phyloP scores from a whole-genome alignment of 2,888 invertebrate species.

The Drosophila trichaetosa region DNA sequence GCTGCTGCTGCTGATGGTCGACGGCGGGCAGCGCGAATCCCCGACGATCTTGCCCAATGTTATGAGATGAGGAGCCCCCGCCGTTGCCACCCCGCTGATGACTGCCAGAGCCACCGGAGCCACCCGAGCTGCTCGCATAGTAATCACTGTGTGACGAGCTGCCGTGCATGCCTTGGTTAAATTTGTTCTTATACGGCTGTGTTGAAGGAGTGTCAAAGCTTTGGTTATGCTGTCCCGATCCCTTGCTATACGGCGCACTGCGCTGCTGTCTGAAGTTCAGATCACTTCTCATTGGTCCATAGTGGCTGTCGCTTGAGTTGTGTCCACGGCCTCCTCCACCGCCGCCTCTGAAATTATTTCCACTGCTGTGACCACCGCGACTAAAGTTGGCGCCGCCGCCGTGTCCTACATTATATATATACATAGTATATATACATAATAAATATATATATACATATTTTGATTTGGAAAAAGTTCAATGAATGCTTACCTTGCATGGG shows the following conservation, averaged over 20 bases:
- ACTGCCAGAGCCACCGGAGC: constrained; percentile 24
- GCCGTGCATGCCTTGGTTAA: constrained; percentile 35
- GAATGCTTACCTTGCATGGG: constrained; percentile 43
- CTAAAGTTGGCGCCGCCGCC: constrained; percentile 45
- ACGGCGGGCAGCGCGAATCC: constrained; percentile 83
- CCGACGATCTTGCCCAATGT: constrained; percentile 81
- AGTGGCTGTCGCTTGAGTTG: constrained; percentile 48
- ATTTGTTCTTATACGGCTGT: constrained; percentile 62
- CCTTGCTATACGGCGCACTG: constrained; percentile 67
- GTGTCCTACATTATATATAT: constrained; percentile 8
- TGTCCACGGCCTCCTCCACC: constrained; percentile 40
- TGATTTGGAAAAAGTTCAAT: too few species aligned
- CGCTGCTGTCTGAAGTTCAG: constrained; percentile 70
- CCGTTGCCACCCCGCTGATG: constrained; percentile 42
- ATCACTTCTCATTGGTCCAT: constrained; percentile 75
- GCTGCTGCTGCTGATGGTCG: constrained; percentile 64
- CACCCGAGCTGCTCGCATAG: constrained; percentile 20
- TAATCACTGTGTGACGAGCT: constrained; percentile 54
- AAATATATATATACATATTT: not conserved
- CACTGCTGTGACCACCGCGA: constrained; percentile 71
- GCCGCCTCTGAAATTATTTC: constrained; percentile 51
- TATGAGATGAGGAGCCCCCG: constrained; percentile 28
- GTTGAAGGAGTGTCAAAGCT: constrained; percentile 45
- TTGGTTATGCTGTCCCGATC: constrained; percentile 47
- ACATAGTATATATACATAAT: not conserved